These are phyloP conservation scores for Tamandua tetradactyla DNA, from an alignment of 2,797 vertebrate species.

Conservation along the genomic window DNA sequence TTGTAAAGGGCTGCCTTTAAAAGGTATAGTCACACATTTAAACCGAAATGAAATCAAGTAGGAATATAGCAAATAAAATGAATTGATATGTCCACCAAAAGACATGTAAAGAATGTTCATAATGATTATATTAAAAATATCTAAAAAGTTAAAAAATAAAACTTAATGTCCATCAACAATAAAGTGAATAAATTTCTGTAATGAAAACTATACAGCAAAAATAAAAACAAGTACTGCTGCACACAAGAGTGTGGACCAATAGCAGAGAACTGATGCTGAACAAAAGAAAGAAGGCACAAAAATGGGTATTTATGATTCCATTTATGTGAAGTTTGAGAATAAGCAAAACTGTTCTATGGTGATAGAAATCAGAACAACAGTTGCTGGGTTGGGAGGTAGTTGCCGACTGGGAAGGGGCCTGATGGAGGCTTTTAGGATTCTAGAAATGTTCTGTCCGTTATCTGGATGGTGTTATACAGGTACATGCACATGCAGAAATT, in stretches of 20 bases:
- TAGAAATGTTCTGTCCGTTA: neutral
- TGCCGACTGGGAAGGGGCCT: neutral
- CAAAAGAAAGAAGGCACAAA: neutral
- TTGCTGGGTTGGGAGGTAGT: neutral
- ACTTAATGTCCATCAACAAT: neutral
- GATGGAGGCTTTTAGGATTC: neutral
- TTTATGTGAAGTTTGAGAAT: neutral
- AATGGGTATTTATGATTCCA: neutral
- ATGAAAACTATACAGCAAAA: neutral
- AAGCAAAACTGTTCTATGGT: neutral
- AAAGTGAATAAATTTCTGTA: neutral
- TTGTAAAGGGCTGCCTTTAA: neutral
- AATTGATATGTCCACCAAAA: neutral
- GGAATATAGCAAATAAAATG: slow-evolving; percentile 12
- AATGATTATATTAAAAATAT: neutral
- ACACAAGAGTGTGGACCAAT: neutral
- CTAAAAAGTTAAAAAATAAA: neutral
- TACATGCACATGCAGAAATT: neutral
- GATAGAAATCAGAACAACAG: neutral
- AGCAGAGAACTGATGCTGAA: neutral
- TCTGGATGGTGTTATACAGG: neutral
- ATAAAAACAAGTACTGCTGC: neutral
- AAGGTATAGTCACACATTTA: neutral
- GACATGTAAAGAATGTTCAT: neutral
- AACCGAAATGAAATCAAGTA: neutral